Base-by-base conservation (phyloP, 2,797 vertebrate species). In the Mareca penelope region DNA sequence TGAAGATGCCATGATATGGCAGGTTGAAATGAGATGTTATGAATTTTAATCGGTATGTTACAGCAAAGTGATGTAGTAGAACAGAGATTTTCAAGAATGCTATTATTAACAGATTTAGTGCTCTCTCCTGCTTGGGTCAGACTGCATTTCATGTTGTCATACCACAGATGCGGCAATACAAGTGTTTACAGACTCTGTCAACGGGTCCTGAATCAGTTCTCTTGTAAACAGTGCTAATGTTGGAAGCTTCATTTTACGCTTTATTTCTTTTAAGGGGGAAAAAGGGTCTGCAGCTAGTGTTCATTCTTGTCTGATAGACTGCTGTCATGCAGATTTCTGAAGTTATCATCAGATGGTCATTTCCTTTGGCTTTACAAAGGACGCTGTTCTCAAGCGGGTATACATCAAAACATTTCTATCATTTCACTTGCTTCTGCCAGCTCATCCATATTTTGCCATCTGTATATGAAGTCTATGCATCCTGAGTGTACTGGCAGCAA, bases 401-500 rank as follows among this genome's bases (percentile, higher is more conserved):
- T 40, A n/a, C 23, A 75, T 10, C 60, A 46, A 50, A 79, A 59
- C 33, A 53, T 12, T 37, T 33, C 55, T 23, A 14, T 16, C 15
- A 26, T 21, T 26, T 75, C 37, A 14, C 37, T 14, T 6, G 1
- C 26, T 46, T 29, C 53, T 1, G 1, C 26, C 89, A 77, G 63
- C n/a, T 79, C 3, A 6, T 12, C 14, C 0, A 0, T 6, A 2
- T 11, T 48, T 26, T 28, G 42, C 48, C 21, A 12, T 2, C 4
- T 10, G 33, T 1, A 4, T 1, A 7, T 46, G 9, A 23, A 57
- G n/a, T 19, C 7, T 10, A 2, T 0, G 5, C 31, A 12, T 3
- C 21, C 11, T 0, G 15, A 1, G 2, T 0, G 2, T 72, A 22
- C 7, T 0, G 2, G 28, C 28, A 15, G 21, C 1, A 7, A 35